Percentiles rank a stretch among this genome's conserved stretches.
phyloP scores from a whole-genome alignment of 2,797 vertebrate species.

The Neomorphus geoffroyi region DNA sequence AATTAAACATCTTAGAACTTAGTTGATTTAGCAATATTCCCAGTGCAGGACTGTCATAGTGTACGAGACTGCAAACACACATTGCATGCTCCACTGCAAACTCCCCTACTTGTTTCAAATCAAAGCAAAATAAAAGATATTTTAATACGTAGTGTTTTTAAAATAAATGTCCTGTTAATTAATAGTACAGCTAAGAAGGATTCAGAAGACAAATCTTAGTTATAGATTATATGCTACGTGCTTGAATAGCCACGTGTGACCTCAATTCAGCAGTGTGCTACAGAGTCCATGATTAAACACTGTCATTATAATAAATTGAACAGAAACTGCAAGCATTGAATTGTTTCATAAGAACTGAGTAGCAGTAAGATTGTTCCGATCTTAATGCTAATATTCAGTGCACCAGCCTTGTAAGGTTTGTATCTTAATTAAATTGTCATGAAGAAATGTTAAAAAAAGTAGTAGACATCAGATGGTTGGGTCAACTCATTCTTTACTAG shows the following conservation, averaged over 20 bases:
- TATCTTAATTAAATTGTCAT: constrained; percentile 80
- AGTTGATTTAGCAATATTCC: constrained; percentile 51
- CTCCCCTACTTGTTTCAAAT: constrained; percentile 39
- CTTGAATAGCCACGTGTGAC: constrained; percentile 79
- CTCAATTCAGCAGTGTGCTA: constrained; percentile 75
- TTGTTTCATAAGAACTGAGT: constrained; percentile 76
- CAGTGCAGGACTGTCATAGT: not conserved
- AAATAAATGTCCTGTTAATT: constrained; percentile 79
- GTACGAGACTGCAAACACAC: constrained; percentile 21
- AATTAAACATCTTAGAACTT: constrained; percentile 62
- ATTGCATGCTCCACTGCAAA: constrained; percentile 59
- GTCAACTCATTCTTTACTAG: constrained; percentile 31
- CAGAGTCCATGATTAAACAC: constrained; percentile 78
- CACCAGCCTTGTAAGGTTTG: constrained; percentile 62
- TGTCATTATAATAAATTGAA: constrained; percentile 86
- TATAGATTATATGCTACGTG: constrained; percentile 79
- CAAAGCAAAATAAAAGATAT: constrained; percentile 62
- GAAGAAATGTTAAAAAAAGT: constrained; percentile 66
- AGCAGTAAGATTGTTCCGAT: constrained; percentile 74
- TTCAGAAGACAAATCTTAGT: constrained; percentile 74
- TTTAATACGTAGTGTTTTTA: constrained; percentile 49
- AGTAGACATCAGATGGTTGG: constrained; percentile 39
- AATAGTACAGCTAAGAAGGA: constrained; percentile 72
- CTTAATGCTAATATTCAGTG: constrained; percentile 71
- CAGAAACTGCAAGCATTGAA: constrained; percentile 76